Base-by-base conservation (phyloP, 2,797 vertebrate species). In the Poeciliopsis paucimaculata region DNA sequence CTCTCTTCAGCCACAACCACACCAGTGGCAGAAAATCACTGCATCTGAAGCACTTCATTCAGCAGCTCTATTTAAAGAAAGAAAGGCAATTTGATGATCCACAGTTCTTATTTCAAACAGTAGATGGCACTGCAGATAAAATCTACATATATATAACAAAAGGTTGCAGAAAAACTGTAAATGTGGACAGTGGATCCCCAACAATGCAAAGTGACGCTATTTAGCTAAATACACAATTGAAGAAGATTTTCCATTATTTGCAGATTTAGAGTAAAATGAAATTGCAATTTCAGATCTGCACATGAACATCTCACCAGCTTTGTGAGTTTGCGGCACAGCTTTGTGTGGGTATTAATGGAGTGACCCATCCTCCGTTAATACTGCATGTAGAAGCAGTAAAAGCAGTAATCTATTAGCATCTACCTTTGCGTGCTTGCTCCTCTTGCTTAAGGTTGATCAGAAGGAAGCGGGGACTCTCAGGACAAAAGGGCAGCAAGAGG, bases 401-500 rank as follows among this genome's bases (percentile, higher is more conserved):
- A 70, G 0, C 8, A n/a, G 0, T 45, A 39, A 5, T 0, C 64
- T 51, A 12, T 39, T 11, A 51, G 6, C 36, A 41, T 0, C 5
- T 87, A 98, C 97, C 97, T 93, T 95, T 97, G 82, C 95, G 95
- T 0, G 97, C 97, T 71, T 97, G 88, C 34, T 96, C 96, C 87
- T 97, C 97, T 81, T 97, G 87, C 75, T 97, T 96, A 47, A 95
- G 95, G 90, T 97, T 95, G 90, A 98, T 97, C 81, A 97, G 97
- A 72, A 98, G 95, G 90, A 94, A 98, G 0, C 97, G 96, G 0
- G 97, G 97, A 78, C 97, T 98, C 92, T 98, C 97, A 0, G 97
- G 97, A 34, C 97, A 98, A 92, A 98, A 97, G 34, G 96, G 97
- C 72, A 98, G 92, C 78, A 98, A 88, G 34, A 95, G 46, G 55